Evolutionary conservation across 2,888 invertebrate species (phyloP).

Genomic region (Andrena fulva): DNA sequence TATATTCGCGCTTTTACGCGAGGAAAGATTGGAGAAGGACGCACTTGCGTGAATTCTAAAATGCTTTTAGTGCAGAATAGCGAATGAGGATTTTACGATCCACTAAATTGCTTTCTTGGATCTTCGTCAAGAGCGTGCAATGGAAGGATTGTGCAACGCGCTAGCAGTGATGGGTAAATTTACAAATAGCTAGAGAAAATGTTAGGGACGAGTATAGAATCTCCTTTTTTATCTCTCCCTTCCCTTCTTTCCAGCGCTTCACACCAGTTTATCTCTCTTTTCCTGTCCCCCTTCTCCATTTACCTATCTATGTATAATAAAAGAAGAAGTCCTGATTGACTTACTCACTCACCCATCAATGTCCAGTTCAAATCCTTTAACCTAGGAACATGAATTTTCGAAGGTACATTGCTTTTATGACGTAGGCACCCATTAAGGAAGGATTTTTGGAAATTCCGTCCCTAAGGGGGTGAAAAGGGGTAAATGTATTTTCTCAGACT

Average conservation of each 20-base stretch:
- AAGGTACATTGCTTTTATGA: no score
- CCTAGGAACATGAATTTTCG: no score
- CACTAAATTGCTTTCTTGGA: constrained; percentile 40
- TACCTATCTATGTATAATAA: no score
- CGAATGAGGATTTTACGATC: constrained; percentile 12
- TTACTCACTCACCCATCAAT: no score
- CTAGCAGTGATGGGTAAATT: neutral
- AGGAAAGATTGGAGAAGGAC: neutral
- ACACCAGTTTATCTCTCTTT: no score
- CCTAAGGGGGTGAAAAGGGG: no score
- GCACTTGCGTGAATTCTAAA: neutral
- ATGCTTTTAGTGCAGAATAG: neutral
- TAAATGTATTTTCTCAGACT: no score
- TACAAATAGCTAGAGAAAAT: constrained; percentile 13
- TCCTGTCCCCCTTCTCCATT: no score
- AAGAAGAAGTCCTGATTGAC: no score
- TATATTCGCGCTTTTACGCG: neutral
- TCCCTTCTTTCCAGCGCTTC: neutral
- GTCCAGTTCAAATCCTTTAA: no score
- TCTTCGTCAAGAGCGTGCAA: constrained; percentile 25
- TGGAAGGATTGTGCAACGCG: neutral
- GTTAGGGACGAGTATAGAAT: neutral
- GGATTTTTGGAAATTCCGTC: no score
- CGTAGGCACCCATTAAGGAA: no score
- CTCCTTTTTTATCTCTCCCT: neutral